These are phyloP conservation scores for Agelastica alni DNA, from an alignment of 2,888 invertebrate genomes.

Conservation along the genomic window DNA sequence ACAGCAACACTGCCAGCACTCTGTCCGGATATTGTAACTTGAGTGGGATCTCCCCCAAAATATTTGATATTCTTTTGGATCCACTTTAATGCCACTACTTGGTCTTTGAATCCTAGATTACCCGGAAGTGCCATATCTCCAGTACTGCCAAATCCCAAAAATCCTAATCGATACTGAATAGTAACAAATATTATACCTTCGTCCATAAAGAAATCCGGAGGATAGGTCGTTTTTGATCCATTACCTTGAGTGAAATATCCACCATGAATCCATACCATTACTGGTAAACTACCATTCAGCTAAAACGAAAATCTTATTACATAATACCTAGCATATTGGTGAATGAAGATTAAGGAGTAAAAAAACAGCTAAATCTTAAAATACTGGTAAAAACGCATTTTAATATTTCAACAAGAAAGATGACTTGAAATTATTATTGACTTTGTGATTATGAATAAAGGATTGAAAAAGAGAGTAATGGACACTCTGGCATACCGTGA, in stretches of 20 bases:
- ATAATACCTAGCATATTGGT: too few relatives aligned
- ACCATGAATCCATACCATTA: constrained; percentile 39
- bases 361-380: too few relatives aligned
- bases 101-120: constrained; percentile 39
- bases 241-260: constrained; percentile 34
- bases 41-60: constrained; percentile 4
- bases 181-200: constrained; percentile 35
- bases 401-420: too few relatives aligned
- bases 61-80: constrained; percentile 6
- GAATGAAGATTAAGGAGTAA: too few relatives aligned
- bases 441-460: too few relatives aligned
- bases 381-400: too few relatives aligned
- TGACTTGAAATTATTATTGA: too few relatives aligned
- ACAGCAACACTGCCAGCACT: constrained; percentile 4
- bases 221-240: constrained; percentile 23
- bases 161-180: constrained; percentile 37
- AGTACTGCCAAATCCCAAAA: constrained; percentile 37
- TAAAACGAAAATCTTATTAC: too few relatives aligned
- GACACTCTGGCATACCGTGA: too few relatives aligned
- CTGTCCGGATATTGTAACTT: constrained; percentile 1
- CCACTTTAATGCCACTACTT: constrained; percentile 22
- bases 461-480: too few relatives aligned
- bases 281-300: constrained; percentile 17
- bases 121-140: constrained; percentile 35
- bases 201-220: constrained; percentile 37